Percentiles rank a stretch among this genome's conserved stretches.
Evolutionary conservation across 2,113 vertebrate genomes (phyloP).

Genomic region (Hydrochoerus hydrochaeris): DNA sequence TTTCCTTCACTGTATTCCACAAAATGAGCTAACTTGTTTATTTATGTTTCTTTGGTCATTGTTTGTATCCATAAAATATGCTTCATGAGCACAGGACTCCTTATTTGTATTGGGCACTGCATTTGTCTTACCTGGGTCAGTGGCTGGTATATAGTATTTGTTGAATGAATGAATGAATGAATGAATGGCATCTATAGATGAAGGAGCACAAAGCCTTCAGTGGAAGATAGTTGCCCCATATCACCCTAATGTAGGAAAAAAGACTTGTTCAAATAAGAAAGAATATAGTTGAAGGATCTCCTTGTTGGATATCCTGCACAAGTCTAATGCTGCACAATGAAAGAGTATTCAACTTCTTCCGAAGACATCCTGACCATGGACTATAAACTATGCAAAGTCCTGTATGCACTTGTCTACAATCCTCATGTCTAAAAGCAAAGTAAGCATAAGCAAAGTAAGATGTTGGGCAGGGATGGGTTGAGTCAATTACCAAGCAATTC

Average conservation of each 20-base stretch:
- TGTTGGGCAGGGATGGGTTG: background rate
- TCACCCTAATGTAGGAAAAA: constrained; percentile 10
- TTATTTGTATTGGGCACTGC: background rate
- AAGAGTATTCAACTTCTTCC: background rate
- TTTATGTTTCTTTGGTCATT: background rate
- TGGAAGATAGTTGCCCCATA: background rate
- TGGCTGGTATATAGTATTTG: background rate
- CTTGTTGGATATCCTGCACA: background rate
- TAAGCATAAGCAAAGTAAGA: background rate
- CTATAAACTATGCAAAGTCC: background rate
- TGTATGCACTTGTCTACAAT: background rate
- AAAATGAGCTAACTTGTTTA: background rate
- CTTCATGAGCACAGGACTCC: background rate
- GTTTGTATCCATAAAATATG: background rate
- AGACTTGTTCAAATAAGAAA: background rate
- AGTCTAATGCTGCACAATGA: background rate
- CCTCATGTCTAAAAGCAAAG: background rate
- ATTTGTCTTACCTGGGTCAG: background rate
- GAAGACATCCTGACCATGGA: background rate
- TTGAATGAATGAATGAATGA: background rate
- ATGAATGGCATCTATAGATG: background rate
- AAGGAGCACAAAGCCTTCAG: background rate
- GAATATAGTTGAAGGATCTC: background rate
- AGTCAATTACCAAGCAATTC: background rate
- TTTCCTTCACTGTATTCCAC: background rate